Base-by-base conservation (phyloP, 2,797 vertebrate genomes). In the Manis javanica region DNA sequence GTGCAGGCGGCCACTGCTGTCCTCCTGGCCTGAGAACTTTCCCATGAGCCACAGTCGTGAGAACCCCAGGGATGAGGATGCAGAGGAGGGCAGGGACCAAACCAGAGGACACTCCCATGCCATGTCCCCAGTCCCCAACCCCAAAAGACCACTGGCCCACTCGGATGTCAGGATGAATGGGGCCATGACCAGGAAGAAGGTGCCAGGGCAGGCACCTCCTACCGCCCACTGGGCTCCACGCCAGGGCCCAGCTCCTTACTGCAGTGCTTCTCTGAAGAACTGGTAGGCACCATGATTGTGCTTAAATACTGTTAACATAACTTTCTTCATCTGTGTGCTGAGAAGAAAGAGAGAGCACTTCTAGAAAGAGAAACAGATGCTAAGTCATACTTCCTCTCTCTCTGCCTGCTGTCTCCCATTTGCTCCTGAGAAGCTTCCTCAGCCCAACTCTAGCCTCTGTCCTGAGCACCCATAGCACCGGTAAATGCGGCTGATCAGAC, bases 301-400 rank as follows among this genome's bases (percentile, higher is more conserved):
- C 98, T 99, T 99, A 97, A 99, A 99, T 93, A 99, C 99, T 0
- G 99, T 99, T 95, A 99, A 91, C 99, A 99, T 99, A 97, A 99
- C 99, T 96, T 99, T 99, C 99, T 99, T 99, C 99, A 99, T 99
- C 99, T 99, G 99, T 78, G 99, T 99, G 97, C 99, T 99, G 96
- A n/a, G 68, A 49, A 92, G 86, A 88, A 81, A 97, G 37, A 42
- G 31, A 21, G 57, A 83, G 31, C 69, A 31, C 29, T 61, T 64
- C 34, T 57, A 82, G 93, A 72, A 69, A 90, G 71, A 79, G 42
- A 61, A 63, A 53, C 57, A 71, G 46, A 29, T 3, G 57, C 24
- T 39, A 29, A 42, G 24, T 5, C 24, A 24, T 1, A 21, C 29
- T 5, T 55, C n/a, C 59, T 51, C 49, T 69, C 71, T 26, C 71